Base-by-base conservation (phyloP, 1,140 invertebrate species). In the Anastatus disparis region DNA sequence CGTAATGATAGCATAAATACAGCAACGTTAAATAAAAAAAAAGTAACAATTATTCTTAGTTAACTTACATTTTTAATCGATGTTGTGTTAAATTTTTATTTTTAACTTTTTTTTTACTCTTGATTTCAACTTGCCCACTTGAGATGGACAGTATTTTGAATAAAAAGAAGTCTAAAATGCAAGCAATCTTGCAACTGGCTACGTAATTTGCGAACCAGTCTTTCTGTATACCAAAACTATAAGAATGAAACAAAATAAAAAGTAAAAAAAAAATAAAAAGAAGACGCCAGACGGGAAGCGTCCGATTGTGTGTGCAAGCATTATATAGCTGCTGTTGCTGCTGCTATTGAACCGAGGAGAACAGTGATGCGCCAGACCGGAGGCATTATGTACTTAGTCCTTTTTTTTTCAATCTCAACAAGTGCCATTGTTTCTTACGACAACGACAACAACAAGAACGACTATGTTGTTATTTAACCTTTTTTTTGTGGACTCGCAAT, bases 341-440 rank as follows among this genome's bases (percentile, higher is more conserved):
- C 42, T 68, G 48, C 50, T 27, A 69, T 62, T 53, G 58, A 62
- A 52, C 46, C 48, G 58, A 17, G 3, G 15, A 17, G 1, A 53
- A 20, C 2, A 3, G 29, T 22, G 46, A 59, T 53, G 35, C 31
- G 50, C 58, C 67, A 65, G 48, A 59, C 55, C 53, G 44, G 42
- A 38, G 67, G 26, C 24, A 61, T 61, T 69, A 61, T 40, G 67
- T 69, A 40, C 20, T 62, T 53, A 17, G 10, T 29, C n/a, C 13
- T 26, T n/a, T n/a, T 38, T 22, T 52, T 40, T 40, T 31, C 55
- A n/a, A 48, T 46, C 58, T 59, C 53, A n/a, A 59, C 65, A 68
- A 68, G 65, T 68, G 65, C 42, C 55, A 68, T 68, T 68, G 65
- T 68, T 68, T 59, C 65, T 68, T 38, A 59, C 55, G 42, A 48